Conservation (phyloP, 2,113 vertebrate species). For the Gavialis gangeticus region DNA sequence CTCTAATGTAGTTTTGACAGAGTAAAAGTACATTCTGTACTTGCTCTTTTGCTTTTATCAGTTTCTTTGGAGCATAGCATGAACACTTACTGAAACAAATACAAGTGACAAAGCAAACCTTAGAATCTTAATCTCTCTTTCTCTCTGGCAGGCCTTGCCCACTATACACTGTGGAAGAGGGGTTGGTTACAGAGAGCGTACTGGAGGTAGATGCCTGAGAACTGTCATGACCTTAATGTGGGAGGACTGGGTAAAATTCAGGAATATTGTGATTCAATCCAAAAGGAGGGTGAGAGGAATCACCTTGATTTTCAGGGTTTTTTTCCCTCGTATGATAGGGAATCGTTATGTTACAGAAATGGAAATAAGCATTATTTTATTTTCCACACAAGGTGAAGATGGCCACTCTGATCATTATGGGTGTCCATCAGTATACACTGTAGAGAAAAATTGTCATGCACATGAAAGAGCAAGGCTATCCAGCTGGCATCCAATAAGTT, state of each 20-base stretch:
- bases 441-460: not conserved
- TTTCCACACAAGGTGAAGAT: not conserved
- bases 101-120: not conserved
- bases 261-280: not conserved
- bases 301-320: not conserved
- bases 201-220: not conserved
- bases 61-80: conserved; percentile 18
- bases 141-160: not conserved
- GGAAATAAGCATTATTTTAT: not conserved
- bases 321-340: not conserved
- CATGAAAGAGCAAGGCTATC: not conserved
- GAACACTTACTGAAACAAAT: conserved; percentile 45
- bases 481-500: too few relatives aligned
- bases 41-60: conserved; percentile 25
- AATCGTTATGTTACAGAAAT: not conserved
- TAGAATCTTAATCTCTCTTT: conserved; percentile 14
- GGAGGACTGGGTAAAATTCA: not conserved
- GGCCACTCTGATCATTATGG: not conserved
- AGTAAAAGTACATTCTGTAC: conserved; percentile 9
- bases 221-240: not conserved
- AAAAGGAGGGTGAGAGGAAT: not conserved
- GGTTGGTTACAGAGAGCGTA: not conserved
- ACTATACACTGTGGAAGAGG: not conserved
- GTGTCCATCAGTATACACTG: not conserved
- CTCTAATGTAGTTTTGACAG: conserved; percentile 29